Evolutionary conservation across 1,140 invertebrate species (phyloP).

Genomic region (Nixonia krombeini): DNA sequence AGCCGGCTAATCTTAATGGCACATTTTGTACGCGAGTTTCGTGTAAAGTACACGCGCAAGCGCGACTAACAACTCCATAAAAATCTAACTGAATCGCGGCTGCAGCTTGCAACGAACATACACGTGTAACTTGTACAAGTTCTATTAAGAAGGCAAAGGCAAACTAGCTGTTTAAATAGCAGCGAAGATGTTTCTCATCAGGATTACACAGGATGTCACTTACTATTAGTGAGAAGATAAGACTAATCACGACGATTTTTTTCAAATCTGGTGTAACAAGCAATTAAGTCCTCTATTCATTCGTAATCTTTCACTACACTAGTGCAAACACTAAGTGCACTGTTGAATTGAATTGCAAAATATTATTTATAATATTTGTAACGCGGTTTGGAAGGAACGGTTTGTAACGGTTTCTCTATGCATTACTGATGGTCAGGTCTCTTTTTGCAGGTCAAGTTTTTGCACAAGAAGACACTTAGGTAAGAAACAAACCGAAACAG

Average conservation of each 20-base stretch:
- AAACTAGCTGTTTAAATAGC: constrained; percentile 50
- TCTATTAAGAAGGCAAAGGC: constrained; percentile 48
- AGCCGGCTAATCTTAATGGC: constrained; percentile 24
- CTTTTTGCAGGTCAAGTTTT: too few relatives aligned
- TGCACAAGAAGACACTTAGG: too few relatives aligned
- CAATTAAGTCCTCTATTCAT: too few relatives aligned
- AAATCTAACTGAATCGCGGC: constrained; percentile 30
- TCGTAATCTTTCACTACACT: too few relatives aligned
- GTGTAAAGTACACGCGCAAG: constrained; percentile 9
- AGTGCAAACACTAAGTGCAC: too few relatives aligned
- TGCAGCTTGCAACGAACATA: constrained; percentile 49
- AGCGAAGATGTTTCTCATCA: constrained; percentile 42
- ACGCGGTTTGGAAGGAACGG: too few relatives aligned
- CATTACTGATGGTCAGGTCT: too few relatives aligned
- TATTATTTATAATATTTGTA: too few relatives aligned
- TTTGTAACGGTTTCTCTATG: too few relatives aligned
- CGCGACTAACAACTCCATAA: constrained; percentile 6
- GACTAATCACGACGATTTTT: constrained; percentile 33
- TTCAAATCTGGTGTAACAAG: background rate
- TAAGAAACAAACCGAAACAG: too few relatives aligned
- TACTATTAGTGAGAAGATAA: constrained; percentile 42
- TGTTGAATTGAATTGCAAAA: too few relatives aligned
- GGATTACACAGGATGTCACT: constrained; percentile 41
- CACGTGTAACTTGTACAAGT: constrained; percentile 51
- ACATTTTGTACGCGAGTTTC: constrained; percentile 12